These are phyloP conservation scores for Caerostris extrusa DNA, from an alignment of 1,140 invertebrate species.

Conservation along the genomic window DNA sequence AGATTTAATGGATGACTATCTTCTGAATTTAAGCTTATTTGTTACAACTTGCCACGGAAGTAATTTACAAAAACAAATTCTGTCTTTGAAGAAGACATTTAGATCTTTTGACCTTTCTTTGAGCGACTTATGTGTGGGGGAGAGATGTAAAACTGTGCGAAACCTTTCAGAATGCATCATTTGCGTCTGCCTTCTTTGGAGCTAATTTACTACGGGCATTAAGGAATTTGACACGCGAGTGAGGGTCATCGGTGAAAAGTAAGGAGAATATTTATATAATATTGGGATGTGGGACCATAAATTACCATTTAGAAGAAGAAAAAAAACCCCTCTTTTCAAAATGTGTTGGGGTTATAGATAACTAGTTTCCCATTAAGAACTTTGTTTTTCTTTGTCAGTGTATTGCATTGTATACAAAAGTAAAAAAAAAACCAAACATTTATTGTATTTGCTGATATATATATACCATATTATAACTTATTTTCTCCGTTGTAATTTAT, in stretches of 20 bases:
- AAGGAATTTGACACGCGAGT: neutral
- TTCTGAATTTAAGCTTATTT: neutral
- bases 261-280: neutral
- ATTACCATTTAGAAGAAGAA: neutral
- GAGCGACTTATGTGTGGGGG: neutral
- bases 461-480: too few relatives aligned
- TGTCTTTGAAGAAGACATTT: neutral
- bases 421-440: too few relatives aligned
- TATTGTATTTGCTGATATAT: too few relatives aligned
- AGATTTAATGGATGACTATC: neutral
- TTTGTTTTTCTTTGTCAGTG: neutral
- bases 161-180: neutral
- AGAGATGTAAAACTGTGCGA: neutral
- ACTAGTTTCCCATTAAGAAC: neutral
- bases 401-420: neutral
- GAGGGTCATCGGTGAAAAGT: neutral
- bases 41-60: neutral
- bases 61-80: neutral
- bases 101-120: neutral
- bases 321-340: neutral
- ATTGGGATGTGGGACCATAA: neutral
- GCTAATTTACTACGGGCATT: neutral
- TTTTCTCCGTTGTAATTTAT: too few relatives aligned
- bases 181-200: conserved; percentile 10
- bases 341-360: neutral